Base-by-base conservation (phyloP, 1,140 invertebrate genomes). In the Cyclargus thomasi region DNA sequence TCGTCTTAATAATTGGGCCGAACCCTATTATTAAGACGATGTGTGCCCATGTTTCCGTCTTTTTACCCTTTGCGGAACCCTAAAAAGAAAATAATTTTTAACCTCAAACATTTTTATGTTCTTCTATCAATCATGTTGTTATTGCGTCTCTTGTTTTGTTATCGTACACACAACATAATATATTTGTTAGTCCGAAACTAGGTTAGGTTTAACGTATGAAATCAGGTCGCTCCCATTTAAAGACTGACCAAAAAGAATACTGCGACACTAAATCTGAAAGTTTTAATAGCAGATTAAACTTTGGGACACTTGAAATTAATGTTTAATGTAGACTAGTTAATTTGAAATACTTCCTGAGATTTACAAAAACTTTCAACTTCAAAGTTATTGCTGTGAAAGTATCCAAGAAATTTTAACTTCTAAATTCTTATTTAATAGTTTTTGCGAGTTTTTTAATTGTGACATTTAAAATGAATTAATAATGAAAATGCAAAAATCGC, bases 211-310 rank as follows among this genome's bases (percentile, higher is more conserved):
- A 0, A 55, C 53, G 18, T 18, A 55, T 18, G 53, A 55, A 55
- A 55, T 55, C n/a, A 18, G 53, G 53, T 55, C 53, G 18, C 53
- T 1, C n/a, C 16, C 18, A 55, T 20, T 17, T 20, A 18, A 53
- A 16, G 47, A 16, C n/a, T 55, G 53, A 20, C 53, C 18, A 55
- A 55, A 55, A 55, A 55, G n/a, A 55, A 55, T 55, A 55, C 18
- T 55, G 18, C 11, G 53, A 8, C 1, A 20, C 53, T 55, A 55
- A 55, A 55, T 55, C 53, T 55, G 16, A 55, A 55, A 55, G 53
- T 55, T 55, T 18, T 55, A 55, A 55, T 55, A 20, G 53, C 4
- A 55, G 53, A 55, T 55, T 55, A 55, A 55, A 55, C 53, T 55
- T 55, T 20, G 16, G 53, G 53, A 55, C 18, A 55, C 53, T 55